Base-by-base conservation (phyloP, 2,888 invertebrate genomes). In the Aphrophora alni region DNA sequence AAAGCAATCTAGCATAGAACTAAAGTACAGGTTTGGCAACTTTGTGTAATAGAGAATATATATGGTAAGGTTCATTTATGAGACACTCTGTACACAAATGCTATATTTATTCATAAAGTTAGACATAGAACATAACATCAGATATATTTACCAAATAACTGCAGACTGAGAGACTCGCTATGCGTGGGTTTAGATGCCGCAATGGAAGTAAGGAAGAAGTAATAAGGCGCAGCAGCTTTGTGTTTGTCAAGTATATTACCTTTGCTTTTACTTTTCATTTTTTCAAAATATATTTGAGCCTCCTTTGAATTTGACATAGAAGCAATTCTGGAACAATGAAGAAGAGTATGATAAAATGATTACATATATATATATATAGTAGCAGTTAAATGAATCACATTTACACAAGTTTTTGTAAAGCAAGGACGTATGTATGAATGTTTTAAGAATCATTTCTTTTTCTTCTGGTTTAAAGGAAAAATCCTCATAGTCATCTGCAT, bases 121-220 rank as follows among this genome's bases (percentile, higher is more conserved):
- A n/a, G n/a, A n/a, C n/a, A n/a, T n/a, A n/a, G n/a, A n/a, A n/a
- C n/a, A n/a, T n/a, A n/a, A n/a, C n/a, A n/a, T n/a, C n/a, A n/a
- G n/a, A n/a, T n/a, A n/a, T n/a, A 78, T 51, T 77, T 85, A 92
- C 93, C 93, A 87, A 92, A 91, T 84, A 95, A 92, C 0, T 94
- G 93, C 5, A 95, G 91, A 0, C 93, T 92, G 78, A 92, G 90
- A 0, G 91, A 89, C 83, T 95, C 94, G 0, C 86, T 85, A 82
- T 93, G 92, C 0, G 95, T 95, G 59, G 89, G 88, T 69, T 87
- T 90, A 0, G 92, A 90, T 82, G 92, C 91, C 0, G 92, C 92
- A 0, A 96, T 92, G 24, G 93, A 92, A 0, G 95, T 94, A 27
- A 94, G 92, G 87, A 96, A 96, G 84, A 95, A 89, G 86, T 94